These are phyloP conservation scores for Vidua chalybeata DNA, from an alignment of 2,113 vertebrate species.

Conservation along the genomic window DNA sequence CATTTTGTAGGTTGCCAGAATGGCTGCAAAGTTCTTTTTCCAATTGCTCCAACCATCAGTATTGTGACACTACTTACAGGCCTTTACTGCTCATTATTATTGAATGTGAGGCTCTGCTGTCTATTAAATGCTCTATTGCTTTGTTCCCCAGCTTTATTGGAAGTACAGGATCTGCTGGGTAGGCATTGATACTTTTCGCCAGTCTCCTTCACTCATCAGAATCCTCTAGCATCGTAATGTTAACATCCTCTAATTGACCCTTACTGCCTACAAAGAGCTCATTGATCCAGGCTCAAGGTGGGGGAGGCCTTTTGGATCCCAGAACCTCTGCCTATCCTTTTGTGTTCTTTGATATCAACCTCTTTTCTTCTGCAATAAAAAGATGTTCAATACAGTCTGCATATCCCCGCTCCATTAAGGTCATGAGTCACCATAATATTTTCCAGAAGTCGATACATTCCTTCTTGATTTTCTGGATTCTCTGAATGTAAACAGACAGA, in stretches of 20 bases:
- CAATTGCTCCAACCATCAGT: background rate
- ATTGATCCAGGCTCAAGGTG: background rate
- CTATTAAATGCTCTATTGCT: background rate
- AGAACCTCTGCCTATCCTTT: background rate
- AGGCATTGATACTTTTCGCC: background rate
- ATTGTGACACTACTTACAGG: background rate
- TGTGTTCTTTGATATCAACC: background rate
- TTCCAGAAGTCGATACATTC: background rate
- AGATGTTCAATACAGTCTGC: background rate
- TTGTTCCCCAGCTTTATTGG: background rate
- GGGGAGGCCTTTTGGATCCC: background rate
- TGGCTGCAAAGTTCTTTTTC: background rate
- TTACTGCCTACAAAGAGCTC: background rate
- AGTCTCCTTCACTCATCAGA: background rate
- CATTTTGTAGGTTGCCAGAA: background rate
- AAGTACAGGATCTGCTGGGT: background rate
- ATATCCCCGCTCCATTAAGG: background rate
- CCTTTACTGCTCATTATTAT: background rate
- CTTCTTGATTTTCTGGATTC: background rate
- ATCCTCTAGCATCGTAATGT: background rate
- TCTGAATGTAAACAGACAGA: background rate
- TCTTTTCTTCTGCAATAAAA: background rate
- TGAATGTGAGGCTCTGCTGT: background rate
- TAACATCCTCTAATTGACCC: background rate
- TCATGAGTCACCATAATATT: background rate